phyloP scores from a whole-genome alignment of 2,888 invertebrate genomes.

The Antitype chi region DNA sequence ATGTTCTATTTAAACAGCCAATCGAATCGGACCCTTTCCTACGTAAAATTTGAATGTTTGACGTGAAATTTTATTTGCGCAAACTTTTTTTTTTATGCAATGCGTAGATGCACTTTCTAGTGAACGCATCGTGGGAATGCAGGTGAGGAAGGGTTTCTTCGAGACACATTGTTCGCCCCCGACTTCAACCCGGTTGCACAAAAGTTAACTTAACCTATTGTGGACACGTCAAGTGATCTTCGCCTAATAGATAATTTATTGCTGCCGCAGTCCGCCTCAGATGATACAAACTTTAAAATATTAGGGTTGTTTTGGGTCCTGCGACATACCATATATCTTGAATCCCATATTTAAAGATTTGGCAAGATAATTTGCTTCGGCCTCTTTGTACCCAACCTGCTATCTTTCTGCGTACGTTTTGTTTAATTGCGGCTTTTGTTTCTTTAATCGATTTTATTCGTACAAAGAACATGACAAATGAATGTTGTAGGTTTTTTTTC shows the following conservation, averaged over 20 bases:
- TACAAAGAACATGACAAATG: conserved; percentile 57
- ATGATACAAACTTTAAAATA: conserved; percentile 82
- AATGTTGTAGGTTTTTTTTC: conserved; percentile 25
- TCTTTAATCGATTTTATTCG: conserved; percentile 55
- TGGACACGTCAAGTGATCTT: conserved; percentile 88
- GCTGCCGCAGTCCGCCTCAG: conserved; percentile 79
- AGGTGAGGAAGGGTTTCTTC: conserved; percentile 89
- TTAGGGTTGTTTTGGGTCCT: conserved; percentile 84
- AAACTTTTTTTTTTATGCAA: conserved; percentile 80
- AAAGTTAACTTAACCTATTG: conserved; percentile 87
- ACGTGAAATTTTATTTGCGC: conserved; percentile 87
- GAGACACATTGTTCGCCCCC: conserved; percentile 77
- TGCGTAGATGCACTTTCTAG: conserved; percentile 86
- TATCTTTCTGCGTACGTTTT: conserved; percentile 52
- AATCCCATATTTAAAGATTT: conserved; percentile 79
- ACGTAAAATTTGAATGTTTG: conserved; percentile 85
- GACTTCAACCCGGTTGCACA: conserved; percentile 85
- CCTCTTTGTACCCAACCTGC: conserved; percentile 71
- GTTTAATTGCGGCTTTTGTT: conserved; percentile 64
- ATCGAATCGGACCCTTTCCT: conserved; percentile 81
- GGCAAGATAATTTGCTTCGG: conserved; percentile 81
- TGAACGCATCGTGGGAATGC: conserved; percentile 87
- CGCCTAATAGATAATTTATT: conserved; percentile 90
- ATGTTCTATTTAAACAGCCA: conserved; percentile 77
- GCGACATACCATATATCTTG: conserved; percentile 75